Evolutionary conservation across 2,888 invertebrate genomes (phyloP), one percentile per base, ranked within the genome.

Genomic region (Hipparchia sbordonii): DNA sequence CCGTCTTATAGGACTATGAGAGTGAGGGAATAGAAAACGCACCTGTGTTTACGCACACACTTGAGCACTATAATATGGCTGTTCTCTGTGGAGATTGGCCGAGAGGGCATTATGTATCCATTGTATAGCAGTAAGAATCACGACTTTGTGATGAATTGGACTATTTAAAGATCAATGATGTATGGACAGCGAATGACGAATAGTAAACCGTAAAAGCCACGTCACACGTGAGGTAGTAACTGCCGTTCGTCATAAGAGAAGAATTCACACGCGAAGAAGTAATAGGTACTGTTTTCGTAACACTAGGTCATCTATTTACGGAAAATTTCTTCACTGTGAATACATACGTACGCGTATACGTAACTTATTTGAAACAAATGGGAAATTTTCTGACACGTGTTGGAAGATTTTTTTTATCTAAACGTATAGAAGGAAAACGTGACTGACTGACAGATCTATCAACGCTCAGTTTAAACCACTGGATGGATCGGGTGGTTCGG

Each of bases 141-240:
- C 57, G 33, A 45, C 7, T 39, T 60, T 48, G 66, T 74, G 74
- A 76, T 72, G 68, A 70, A 74, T 76, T 52, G n/a, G 59, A 52
- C 66, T 74, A 74, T 76, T 76, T 71, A 70, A 71, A 74, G 72
- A 71, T 52, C 45, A 59, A 62, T 76, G 74, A 74, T 67, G 70
- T 74, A 72, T 66, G 12, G 69, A 7, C 9, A 13, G 13, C 68
- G 61, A 45, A 75, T 73, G 74, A 72, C 70, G 74, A 69, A 33
- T 9, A 6, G 56, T 46, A 65, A 65, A 7, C 65, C 65, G 65
- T 52, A 12, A 33, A 52, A 52, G 51, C 13, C n/a, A 74, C 76
- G 76, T 74, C 72, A 76, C 45, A 57, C 8, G n/a, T 66, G 48
- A 62, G 33, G 51, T n/a, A 33, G 65, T 52, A 52, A 68, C 45